Percentiles rank a stretch among this genome's conserved stretches.
Conservation (phyloP, 23 tunicate genomes). For the Diplosoma virens region DNA sequence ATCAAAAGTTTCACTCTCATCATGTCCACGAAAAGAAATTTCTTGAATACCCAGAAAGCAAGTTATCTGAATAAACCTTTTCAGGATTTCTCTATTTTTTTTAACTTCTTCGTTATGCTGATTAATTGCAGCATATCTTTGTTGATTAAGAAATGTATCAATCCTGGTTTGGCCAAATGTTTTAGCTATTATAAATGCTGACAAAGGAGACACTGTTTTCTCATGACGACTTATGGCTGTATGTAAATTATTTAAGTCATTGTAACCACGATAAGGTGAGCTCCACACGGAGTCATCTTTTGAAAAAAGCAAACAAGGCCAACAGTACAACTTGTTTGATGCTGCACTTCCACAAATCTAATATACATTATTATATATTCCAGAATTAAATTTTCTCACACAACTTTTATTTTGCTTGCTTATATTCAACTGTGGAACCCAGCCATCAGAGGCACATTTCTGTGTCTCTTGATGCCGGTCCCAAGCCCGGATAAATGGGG, state of each 20-base stretch:
- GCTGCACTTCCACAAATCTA: conserved; percentile 14
- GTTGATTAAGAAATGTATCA: neutral
- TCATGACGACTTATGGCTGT: conserved; percentile 7
- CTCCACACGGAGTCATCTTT: neutral
- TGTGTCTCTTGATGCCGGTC: no score
- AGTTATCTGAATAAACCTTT: conserved; percentile 18
- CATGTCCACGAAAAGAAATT: conserved; percentile 16
- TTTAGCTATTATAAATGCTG: neutral
- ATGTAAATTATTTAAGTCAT: conserved; percentile 5
- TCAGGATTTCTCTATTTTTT: conserved; percentile 4
- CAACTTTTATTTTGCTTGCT: neutral
- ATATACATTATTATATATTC: neutral
- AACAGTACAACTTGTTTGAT: conserved; percentile 15
- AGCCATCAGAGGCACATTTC: no score
- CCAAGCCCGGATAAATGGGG: no score
- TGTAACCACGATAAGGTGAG: conserved; percentile 12
- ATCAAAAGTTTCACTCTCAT: conserved; percentile 10
- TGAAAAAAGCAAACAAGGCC: conserved; percentile 21
- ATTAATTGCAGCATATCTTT: conserved; percentile 6
- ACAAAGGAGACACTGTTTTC: neutral
- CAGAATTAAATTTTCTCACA: neutral
- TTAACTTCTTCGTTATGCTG: conserved; percentile 21
- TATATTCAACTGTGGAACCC: neutral
- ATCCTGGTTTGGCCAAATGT: conserved; percentile 8
- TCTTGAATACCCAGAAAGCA: conserved; percentile 24